Percentiles rank a stretch among this genome's conserved stretches.
Evolutionary conservation across 1,140 invertebrate species (phyloP).

Genomic region (Akabosia matsudoensis): DNA sequence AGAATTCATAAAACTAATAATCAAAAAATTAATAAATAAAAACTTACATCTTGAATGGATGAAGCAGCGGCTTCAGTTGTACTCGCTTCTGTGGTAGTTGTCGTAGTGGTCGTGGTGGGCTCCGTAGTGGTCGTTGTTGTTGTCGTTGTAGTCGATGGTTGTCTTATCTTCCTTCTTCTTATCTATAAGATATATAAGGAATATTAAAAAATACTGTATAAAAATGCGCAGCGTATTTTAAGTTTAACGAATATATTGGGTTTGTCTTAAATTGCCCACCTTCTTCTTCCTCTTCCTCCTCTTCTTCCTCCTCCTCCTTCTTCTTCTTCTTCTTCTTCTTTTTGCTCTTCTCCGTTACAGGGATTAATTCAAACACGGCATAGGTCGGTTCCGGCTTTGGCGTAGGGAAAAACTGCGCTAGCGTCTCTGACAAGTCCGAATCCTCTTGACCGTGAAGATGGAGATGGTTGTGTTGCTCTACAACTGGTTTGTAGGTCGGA

Average conservation of each 20-base stretch:
- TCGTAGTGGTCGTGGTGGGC: constrained; percentile 6
- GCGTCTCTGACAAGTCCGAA: not conserved
- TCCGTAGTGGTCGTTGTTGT: not conserved
- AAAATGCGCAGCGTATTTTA: no score
- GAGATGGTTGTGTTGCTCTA: constrained; percentile 5
- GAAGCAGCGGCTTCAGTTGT: constrained; percentile 9
- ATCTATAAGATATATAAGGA: no score
- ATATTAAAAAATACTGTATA: no score
- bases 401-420: not conserved
- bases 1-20: not conserved
- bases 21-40: not conserved
- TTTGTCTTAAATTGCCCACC: not conserved
- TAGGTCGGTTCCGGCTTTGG: not conserved
- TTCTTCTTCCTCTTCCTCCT: not conserved
- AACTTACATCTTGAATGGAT: constrained; percentile 23
- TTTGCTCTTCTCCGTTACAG: not conserved
- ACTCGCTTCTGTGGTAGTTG: not conserved
- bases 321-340: constrained; percentile 1
- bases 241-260: no score
- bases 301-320: not conserved
- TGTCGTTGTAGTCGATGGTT: constrained; percentile 1
- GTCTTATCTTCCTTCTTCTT: not conserved
- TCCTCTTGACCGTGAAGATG: not conserved
- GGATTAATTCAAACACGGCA: constrained; percentile 14
- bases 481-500: constrained; percentile 6